These are phyloP conservation scores for Tetranychus piercei DNA, from an alignment of 2,888 invertebrate genomes.

Conservation along the genomic window DNA sequence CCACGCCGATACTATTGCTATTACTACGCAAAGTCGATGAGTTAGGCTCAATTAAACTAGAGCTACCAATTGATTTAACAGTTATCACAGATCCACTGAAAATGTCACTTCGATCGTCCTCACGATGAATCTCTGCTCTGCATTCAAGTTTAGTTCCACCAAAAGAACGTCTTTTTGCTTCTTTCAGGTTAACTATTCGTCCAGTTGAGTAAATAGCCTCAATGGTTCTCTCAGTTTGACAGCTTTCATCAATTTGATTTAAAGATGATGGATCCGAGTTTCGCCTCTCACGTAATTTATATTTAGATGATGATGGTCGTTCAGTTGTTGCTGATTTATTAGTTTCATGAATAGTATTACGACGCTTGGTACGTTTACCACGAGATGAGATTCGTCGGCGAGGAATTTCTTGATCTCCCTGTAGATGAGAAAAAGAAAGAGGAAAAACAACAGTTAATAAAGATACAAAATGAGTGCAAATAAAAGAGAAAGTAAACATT, in stretches of 20 bases:
- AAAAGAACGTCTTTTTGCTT: not conserved
- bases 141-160: slow-evolving; percentile 14
- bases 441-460: not conserved
- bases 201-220: slow-evolving; percentile 16
- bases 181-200: slow-evolving; percentile 5
- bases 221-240: slow-evolving; percentile 24
- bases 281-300: not conserved
- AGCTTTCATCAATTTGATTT: slow-evolving; percentile 21
- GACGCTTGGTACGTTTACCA: slow-evolving; percentile 27
- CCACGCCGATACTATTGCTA: slow-evolving; percentile 20
- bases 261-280: not conserved
- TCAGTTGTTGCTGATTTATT: not conserved
- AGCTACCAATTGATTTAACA: not conserved
- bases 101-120: slow-evolving; percentile 12
- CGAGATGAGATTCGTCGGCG: slow-evolving; percentile 21
- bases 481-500: not conserved
- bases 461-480: not conserved
- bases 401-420: not conserved
- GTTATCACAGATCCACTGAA: not conserved
- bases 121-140: slow-evolving; percentile 16
- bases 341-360: slow-evolving; percentile 71
- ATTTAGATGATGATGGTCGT: not conserved
- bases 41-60: not conserved
- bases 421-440: not conserved
- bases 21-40: not conserved